A percentile compares a stretch with the other conserved stretches of the same genome.
phyloP scores from a whole-genome alignment of 2,888 invertebrate species.

The Sycophila texana region DNA sequence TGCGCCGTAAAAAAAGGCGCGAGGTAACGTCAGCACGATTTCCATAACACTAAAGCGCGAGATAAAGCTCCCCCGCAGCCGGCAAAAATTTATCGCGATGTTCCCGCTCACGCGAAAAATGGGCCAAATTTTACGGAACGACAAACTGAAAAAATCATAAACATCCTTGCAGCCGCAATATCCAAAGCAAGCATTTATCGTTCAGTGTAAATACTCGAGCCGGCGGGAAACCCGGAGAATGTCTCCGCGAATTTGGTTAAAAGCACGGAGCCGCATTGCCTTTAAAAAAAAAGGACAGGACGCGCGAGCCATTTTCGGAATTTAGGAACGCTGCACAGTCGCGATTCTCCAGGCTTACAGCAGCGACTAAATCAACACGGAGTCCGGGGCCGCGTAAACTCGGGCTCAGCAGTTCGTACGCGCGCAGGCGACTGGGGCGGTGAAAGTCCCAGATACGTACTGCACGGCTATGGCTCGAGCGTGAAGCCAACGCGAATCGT shows the following conservation, averaged over 20 bases:
- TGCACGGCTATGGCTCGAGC: background rate
- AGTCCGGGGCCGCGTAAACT: background rate
- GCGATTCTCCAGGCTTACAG: background rate
- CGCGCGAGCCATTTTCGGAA: too few relatives aligned
- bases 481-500: conserved; percentile 26
- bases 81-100: conserved; percentile 18
- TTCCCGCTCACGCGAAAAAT: conserved; percentile 14
- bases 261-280: too few relatives aligned
- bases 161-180: background rate
- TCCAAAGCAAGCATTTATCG: too few relatives aligned
- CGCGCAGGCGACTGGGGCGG: background rate
- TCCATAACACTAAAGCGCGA: conserved; percentile 33
- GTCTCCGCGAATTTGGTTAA: too few relatives aligned
- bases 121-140: background rate
- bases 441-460: conserved; percentile 8
- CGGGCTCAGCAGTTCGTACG: background rate
- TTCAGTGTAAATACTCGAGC: too few relatives aligned
- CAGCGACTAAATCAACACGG: conserved; percentile 14
- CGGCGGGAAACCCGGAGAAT: too few relatives aligned
- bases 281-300: too few relatives aligned
- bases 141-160: background rate
- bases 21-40: conserved; percentile 13
- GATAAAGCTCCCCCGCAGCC: conserved; percentile 8
- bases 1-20: conserved; percentile 27
- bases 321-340: background rate